Evolutionary conservation across 2,113 vertebrate genomes (phyloP).

Genomic region (Epinephelus fuscoguttatus): DNA sequence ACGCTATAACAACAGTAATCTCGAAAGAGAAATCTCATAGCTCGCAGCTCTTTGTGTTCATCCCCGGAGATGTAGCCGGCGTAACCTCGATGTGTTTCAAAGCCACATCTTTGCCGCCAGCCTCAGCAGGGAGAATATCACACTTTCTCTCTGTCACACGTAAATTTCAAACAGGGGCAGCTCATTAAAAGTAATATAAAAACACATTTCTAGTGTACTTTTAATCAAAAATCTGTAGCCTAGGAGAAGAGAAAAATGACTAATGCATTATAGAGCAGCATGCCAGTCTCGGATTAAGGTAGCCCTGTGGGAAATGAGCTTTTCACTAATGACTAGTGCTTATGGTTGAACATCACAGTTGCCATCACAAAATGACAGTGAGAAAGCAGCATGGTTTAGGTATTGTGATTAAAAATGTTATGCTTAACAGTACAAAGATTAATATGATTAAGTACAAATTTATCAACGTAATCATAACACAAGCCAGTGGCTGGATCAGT

Average conservation of each 20-base stretch:
- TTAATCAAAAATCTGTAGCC: constrained; percentile 39
- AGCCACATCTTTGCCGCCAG: constrained; percentile 30
- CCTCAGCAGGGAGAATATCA: not conserved
- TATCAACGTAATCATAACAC: not conserved
- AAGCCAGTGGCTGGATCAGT: not conserved
- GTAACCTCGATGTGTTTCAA: constrained; percentile 14
- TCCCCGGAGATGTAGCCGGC: constrained; percentile 18
- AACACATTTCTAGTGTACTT: constrained; percentile 26
- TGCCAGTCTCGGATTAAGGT: constrained; percentile 45
- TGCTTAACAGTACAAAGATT: not conserved
- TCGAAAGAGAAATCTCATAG: not conserved
- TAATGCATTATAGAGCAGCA: constrained; percentile 32
- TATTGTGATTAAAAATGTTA: not conserved
- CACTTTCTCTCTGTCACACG: not conserved
- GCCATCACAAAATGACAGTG: constrained; percentile 15
- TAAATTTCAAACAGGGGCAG: not conserved
- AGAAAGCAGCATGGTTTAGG: not conserved
- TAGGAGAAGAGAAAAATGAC: not conserved
- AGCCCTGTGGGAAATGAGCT: constrained; percentile 49
- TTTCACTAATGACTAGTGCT: constrained; percentile 47
- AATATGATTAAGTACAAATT: not conserved
- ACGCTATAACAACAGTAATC: constrained; percentile 8
- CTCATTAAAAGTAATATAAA: constrained; percentile 46
- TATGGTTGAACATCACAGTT: constrained; percentile 46
- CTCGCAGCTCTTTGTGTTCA: constrained; percentile 4